Evolutionary conservation across 2,113 vertebrate genomes (phyloP).

Genomic region (Planiliza haematocheilus): DNA sequence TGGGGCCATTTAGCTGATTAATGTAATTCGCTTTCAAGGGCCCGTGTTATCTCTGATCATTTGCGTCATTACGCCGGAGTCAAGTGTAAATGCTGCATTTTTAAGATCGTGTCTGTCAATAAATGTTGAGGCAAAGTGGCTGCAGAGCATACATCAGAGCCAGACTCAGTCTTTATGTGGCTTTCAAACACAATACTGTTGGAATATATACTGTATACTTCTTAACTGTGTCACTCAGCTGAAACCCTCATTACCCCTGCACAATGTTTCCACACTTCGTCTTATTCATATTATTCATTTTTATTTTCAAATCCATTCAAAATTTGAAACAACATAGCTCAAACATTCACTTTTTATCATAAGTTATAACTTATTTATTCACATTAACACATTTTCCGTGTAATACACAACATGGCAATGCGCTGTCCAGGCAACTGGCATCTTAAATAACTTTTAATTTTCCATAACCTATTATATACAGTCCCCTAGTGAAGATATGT

Average conservation of each 20-base stretch:
- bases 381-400: slow-evolving; percentile 66
- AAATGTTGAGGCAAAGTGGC: slow-evolving; percentile 71
- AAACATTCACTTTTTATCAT: slow-evolving; percentile 74
- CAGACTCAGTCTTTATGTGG: slow-evolving; percentile 33
- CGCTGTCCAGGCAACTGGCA: slow-evolving; percentile 29
- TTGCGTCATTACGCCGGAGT: slow-evolving; percentile 93
- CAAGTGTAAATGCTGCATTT: slow-evolving; percentile 90
- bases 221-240: too few relatives aligned
- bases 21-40: slow-evolving; percentile 94
- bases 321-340: slow-evolving; percentile 63
- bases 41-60: slow-evolving; percentile 93
- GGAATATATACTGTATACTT: background rate
- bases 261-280: too few relatives aligned
- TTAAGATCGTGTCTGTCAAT: slow-evolving; percentile 85
- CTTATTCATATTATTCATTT: slow-evolving; percentile 40
- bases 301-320: slow-evolving; percentile 71
- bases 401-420: slow-evolving; percentile 69
- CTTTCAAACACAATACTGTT: slow-evolving; percentile 25
- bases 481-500: slow-evolving; percentile 17
- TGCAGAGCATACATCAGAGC: slow-evolving; percentile 48
- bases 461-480: slow-evolving; percentile 78
- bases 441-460: slow-evolving; percentile 82
- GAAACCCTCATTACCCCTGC: too few relatives aligned
- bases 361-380: slow-evolving; percentile 77
- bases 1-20: slow-evolving; percentile 93